These are phyloP conservation scores for Notolepis coatsorum DNA, from an alignment of 2,797 vertebrate genomes.

Conservation along the genomic window DNA sequence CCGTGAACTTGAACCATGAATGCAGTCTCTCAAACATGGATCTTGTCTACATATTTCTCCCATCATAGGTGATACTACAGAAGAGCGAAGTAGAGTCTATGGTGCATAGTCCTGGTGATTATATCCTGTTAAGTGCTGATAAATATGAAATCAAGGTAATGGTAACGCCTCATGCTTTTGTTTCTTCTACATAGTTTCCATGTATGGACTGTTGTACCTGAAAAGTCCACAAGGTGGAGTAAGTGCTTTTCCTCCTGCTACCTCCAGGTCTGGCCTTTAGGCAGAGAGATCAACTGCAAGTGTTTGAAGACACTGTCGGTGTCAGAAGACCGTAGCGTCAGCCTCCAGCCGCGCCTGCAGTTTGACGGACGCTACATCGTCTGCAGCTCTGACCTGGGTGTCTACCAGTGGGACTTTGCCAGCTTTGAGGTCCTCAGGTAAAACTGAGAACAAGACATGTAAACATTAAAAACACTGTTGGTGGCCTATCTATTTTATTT, in stretches of 20 bases:
- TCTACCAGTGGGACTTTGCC: slow-evolving; percentile 99
- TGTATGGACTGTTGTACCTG: neutral
- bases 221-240: neutral
- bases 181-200: neutral
- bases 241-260: neutral
- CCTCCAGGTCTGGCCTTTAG: slow-evolving; percentile 96
- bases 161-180: neutral
- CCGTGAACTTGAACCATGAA: neutral
- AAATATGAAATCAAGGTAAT: slow-evolving; percentile 99
- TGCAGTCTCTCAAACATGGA: neutral
- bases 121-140: slow-evolving; percentile 96
- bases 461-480: no score
- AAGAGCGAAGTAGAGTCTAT: slow-evolving; percentile 95
- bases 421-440: slow-evolving; percentile 98
- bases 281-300: slow-evolving; percentile 97
- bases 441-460: slow-evolving; percentile 6
- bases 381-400: slow-evolving; percentile 96
- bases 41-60: neutral
- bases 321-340: slow-evolving; percentile 96
- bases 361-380: slow-evolving; percentile 96
- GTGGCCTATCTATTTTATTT: no score
- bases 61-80: slow-evolving; percentile 93
- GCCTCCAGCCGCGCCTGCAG: slow-evolving; percentile 95
- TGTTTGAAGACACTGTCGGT: slow-evolving; percentile 96
- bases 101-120: slow-evolving; percentile 96